Conservation (phyloP, 37 sponge, comb jelly and placozoan species). For the Amphimedon queenslandica region DNA sequence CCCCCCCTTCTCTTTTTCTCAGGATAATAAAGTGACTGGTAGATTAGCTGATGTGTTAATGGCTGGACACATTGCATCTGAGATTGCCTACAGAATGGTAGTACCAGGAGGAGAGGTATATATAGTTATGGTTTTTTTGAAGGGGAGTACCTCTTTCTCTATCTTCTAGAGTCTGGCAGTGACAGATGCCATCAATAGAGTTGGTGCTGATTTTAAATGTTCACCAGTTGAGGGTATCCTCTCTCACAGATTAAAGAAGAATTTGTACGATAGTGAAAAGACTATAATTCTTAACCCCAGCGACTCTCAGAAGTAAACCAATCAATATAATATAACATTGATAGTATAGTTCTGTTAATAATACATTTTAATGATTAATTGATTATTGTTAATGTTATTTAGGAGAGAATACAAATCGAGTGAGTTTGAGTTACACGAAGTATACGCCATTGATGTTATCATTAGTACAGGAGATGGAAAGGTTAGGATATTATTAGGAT, state of each 20-base stretch:
- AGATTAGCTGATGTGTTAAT: slow-evolving; percentile 86
- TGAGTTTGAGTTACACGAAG: slow-evolving; percentile 94
- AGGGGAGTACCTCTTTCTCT: background rate
- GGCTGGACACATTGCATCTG: slow-evolving; percentile 85
- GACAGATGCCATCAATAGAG: slow-evolving; percentile 83
- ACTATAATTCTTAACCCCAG: slow-evolving; percentile 72
- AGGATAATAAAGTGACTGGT: slow-evolving; percentile 80
- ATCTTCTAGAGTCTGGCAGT: slow-evolving; percentile 52
- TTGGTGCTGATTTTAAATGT: slow-evolving; percentile 69
- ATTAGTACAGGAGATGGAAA: slow-evolving; percentile 93
- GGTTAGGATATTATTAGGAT: too few species aligned
- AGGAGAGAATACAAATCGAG: slow-evolving; percentile 85
- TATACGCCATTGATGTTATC: slow-evolving; percentile 90
- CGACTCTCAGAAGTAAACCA: slow-evolving; percentile 44
- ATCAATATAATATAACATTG: too few species aligned
- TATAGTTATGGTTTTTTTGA: background rate
- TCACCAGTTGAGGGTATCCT: slow-evolving; percentile 86
- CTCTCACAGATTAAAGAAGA: slow-evolving; percentile 70
- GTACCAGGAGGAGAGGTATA: slow-evolving; percentile 88
- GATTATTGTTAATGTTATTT: background rate
- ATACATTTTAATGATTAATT: too few species aligned
- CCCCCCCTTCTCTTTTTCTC: background rate
- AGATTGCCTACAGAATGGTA: slow-evolving; percentile 87
- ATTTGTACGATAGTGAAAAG: slow-evolving; percentile 74
- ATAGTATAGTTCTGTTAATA: too few species aligned